Percentiles rank a stretch among this genome's conserved stretches.
phyloP scores from a whole-genome alignment of 2,888 invertebrate genomes.

The Octonoba sinensis region DNA sequence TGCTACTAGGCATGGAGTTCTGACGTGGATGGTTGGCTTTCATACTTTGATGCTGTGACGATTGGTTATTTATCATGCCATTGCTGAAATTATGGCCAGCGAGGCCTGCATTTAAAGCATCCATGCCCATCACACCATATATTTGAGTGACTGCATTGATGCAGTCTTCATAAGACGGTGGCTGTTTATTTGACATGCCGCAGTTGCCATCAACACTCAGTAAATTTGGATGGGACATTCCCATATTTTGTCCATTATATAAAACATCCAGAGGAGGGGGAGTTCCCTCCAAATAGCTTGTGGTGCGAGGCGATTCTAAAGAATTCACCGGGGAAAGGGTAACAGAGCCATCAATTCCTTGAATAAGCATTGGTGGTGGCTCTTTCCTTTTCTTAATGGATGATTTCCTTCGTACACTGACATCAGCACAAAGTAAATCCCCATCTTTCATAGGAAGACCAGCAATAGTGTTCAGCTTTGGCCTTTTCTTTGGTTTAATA shows the following conservation, averaged over 20 bases:
- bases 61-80: conserved; percentile 17
- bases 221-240: conserved; percentile 59
- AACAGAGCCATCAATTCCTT: conserved; percentile 60
- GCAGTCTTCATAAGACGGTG: conserved; percentile 91
- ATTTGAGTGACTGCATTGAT: conserved; percentile 75
- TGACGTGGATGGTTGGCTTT: conserved; percentile 74
- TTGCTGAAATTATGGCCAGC: conserved; percentile 33
- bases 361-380: conserved; percentile 53
- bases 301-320: conserved; percentile 55
- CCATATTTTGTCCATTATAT: conserved; percentile 60
- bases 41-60: conserved; percentile 72
- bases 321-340: conserved; percentile 62
- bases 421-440: conserved; percentile 40
- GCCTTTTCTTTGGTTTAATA: conserved; percentile 61
- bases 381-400: conserved; percentile 56
- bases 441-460: conserved; percentile 60
- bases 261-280: conserved; percentile 47
- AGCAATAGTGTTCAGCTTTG: conserved; percentile 62
- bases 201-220: conserved; percentile 49
- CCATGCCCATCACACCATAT: conserved; percentile 63
- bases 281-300: conserved; percentile 53
- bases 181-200: conserved; percentile 74
- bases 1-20: conserved; percentile 62
- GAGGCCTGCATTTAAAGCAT: conserved; percentile 73
- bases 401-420: conserved; percentile 42